Conservation (phyloP, 2,888 invertebrate genomes). For the Catocala sponsa region DNA sequence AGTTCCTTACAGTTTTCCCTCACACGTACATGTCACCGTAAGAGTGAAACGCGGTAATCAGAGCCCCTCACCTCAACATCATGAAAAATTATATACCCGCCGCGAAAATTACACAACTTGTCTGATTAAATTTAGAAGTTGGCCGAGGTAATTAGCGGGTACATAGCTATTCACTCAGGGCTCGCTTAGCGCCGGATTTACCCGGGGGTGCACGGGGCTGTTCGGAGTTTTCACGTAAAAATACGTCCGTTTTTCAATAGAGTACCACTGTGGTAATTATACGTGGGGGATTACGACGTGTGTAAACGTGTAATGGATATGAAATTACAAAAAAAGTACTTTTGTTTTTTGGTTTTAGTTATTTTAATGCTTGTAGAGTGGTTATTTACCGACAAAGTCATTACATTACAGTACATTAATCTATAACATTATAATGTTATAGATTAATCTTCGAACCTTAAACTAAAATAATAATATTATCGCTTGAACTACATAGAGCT, state of each 20-base stretch:
- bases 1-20: constrained; percentile 13
- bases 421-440: too few species aligned
- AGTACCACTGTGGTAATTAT: constrained; percentile 32
- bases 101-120: constrained; percentile 81
- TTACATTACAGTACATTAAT: too few species aligned
- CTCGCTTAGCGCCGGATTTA: constrained; percentile 66
- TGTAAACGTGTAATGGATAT: background rate
- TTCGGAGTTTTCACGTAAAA: constrained; percentile 40
- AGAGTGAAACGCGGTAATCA: constrained; percentile 51
- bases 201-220: constrained; percentile 44
- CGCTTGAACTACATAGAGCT: too few species aligned
- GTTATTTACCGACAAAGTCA: too few species aligned
- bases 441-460: too few species aligned
- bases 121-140: constrained; percentile 88
- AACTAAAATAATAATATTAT: too few species aligned
- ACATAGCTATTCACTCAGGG: constrained; percentile 86
- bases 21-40: constrained; percentile 28
- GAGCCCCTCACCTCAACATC: constrained; percentile 48
- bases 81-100: constrained; percentile 82
- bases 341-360: too few species aligned
- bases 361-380: too few species aligned
- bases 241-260: constrained; percentile 52
- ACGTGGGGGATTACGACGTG: constrained; percentile 42
- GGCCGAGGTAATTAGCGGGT: constrained; percentile 77
- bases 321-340: too few species aligned